Evolutionary conservation across 53 echinoderm and acorn worm genomes (phyloP), one percentile per base, ranked within the genome.

Genomic region (Holothuria leucospilota): DNA sequence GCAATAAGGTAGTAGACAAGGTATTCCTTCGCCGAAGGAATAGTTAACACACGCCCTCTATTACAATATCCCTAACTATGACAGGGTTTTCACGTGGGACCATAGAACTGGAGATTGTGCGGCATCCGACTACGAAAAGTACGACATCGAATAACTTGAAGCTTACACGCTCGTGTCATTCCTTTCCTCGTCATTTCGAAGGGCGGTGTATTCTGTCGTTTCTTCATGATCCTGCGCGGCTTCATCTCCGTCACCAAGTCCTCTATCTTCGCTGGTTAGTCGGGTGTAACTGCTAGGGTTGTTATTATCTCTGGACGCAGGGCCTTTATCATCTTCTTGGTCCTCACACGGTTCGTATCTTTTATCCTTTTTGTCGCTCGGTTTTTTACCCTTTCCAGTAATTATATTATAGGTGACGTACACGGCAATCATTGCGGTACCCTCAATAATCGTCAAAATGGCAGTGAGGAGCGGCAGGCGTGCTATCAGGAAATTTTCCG

Each of bases 401-500:
- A 89, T 12, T 51, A 39, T 63, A 20, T 30, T 51, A 53, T 89
- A 86, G 11, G 80, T 71, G 59, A 92, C 79, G 86, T 92, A 92
- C 15, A 92, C 62, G 21, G 88, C 61, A 28, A 94, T 85, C 60
- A 88, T 71, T 4, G 69, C 58, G 9, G 89, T 80, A 0, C 98
- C 98, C 73, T 98, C 93, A 20, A 93, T 64, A 12, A 88, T 71
- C 11, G 95, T 91, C 49, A 95, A 69, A 16, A 95, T 86, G 69
- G 93, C 88, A 8, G 91, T 88, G 0, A 98, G 92, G 5, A 95
- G 73, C 28, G 95, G 93, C 24, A 98, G 67, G 5, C 93, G 74
- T 25, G 93, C 91, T 46, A 97, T 87, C 60, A 95, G 84, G 58
- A 95, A 95, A 3, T 93, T 90, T 81, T 98, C 98, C 5, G 95